Base-by-base conservation (phyloP, 2,113 vertebrate species). In the Meriones unguiculatus region DNA sequence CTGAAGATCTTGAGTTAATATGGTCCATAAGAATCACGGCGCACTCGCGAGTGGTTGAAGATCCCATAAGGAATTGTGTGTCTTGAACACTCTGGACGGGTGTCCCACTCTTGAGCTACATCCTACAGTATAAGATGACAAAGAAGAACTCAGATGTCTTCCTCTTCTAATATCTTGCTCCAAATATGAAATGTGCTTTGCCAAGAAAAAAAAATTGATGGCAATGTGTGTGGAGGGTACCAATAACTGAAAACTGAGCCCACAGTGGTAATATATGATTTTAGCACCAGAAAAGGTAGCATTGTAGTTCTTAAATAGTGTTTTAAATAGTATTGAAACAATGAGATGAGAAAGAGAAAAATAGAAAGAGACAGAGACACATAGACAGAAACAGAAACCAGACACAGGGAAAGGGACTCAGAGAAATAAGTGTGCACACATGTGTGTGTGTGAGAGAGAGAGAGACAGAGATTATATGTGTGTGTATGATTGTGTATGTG, bases 31-130 rank as follows among this genome's bases (percentile, higher is more conserved):
- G 90, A 95, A 3, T 97, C 77, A 95, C 85, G 92, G 18, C 30
- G 59, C 30, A 95, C 97, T 97, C 84, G 69, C 65, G 95, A 97
- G 90, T 97, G 69, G 92, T 96, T 98, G 97, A 80, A 97, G 95
- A 91, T 88, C 81, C 67, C 72, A 28, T 6, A 70, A 95, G 92
- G 46, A 50, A 9, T 35, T 7, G 15, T 6, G 32, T 1, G 4
- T 46, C 52, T 57, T 15, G 12, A 30, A 41, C 41, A 25, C 41
- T 50, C 11, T 25, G 41, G 20, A 5, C 20, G 57, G 24, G 7
- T 15, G 17, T 59, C 18, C 10, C 9, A 22, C 24, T 7, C 8
- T 30, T n/a, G 17, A 62, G 30, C 20, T n/a, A 46, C 30, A n/a
- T 25, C 38, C 14, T 12, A 4, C 12, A 72, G 96, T 64, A 64